These are phyloP conservation scores for Pelusios castaneus DNA, from an alignment of 2,113 vertebrate species.

Conservation along the genomic window DNA sequence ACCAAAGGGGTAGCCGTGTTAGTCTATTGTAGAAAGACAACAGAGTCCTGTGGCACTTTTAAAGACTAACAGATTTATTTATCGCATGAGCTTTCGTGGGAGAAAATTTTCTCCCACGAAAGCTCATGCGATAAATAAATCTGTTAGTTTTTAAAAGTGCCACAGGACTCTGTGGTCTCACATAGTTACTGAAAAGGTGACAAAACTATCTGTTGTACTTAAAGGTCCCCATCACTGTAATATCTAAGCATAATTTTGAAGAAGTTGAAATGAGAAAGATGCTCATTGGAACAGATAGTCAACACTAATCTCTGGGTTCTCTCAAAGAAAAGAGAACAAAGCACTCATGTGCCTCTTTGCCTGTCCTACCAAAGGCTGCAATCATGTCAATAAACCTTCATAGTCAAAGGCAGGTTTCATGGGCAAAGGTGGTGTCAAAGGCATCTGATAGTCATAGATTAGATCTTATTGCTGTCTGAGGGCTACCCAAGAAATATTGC, in stretches of 20 bases:
- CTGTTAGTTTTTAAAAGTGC: too few relatives aligned
- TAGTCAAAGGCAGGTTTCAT: not conserved
- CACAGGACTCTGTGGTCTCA: not conserved
- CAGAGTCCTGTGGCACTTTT: too few relatives aligned
- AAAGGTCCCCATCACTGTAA: not conserved
- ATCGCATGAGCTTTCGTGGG: too few relatives aligned
- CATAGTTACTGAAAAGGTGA: not conserved
- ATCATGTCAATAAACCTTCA: not conserved
- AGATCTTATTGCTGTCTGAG: not conserved
- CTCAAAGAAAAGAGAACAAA: not conserved
- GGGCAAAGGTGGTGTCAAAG: not conserved
- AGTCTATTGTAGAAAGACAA: too few relatives aligned
- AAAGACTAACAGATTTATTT: too few relatives aligned
- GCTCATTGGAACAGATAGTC: not conserved
- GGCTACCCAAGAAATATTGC: not conserved
- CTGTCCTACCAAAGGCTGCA: not conserved
- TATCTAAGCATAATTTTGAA: not conserved
- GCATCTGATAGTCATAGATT: too few relatives aligned
- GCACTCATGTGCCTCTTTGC: not conserved
- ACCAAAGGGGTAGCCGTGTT: too few relatives aligned
- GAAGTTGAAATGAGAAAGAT: not conserved
- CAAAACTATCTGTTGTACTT: not conserved
- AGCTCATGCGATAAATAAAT: too few relatives aligned
- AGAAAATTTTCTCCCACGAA: too few relatives aligned
- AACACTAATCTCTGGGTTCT: not conserved